Conservation (phyloP, 2,113 vertebrate species). For the Varanus komodoensis region DNA sequence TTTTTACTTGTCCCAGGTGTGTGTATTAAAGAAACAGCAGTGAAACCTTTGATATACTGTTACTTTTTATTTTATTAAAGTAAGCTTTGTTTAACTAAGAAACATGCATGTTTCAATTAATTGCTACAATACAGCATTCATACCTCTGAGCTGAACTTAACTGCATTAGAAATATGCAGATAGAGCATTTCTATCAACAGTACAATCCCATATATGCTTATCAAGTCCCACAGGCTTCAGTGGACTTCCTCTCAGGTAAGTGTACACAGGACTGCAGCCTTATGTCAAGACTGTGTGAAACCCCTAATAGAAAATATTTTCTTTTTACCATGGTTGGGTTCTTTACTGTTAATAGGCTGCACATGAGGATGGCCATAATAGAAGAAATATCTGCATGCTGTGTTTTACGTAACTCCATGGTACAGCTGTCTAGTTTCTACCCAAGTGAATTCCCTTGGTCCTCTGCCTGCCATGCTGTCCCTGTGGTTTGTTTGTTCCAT, state of each 20-base stretch:
- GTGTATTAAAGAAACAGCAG: slow-evolving; percentile 31
- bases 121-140: slow-evolving; percentile 17
- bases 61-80: slow-evolving; percentile 36
- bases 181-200: neutral
- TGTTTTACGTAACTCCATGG: slow-evolving; percentile 57
- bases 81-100: neutral
- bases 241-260: neutral
- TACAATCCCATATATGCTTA: neutral
- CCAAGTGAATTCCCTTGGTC: slow-evolving; percentile 69
- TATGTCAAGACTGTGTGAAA: slow-evolving; percentile 44
- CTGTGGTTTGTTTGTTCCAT: slow-evolving; percentile 71
- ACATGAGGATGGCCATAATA: slow-evolving; percentile 22
- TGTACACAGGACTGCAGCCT: neutral
- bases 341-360: slow-evolving; percentile 44
- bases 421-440: slow-evolving; percentile 57
- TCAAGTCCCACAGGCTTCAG: neutral
- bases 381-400: slow-evolving; percentile 41
- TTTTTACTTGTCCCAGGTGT: slow-evolving; percentile 8
- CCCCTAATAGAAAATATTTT: slow-evolving; percentile 22
- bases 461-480: slow-evolving; percentile 61
- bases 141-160: neutral
- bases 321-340: slow-evolving; percentile 16
- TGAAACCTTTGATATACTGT: slow-evolving; percentile 1
- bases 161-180: slow-evolving; percentile 13
- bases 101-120: slow-evolving; percentile 21